Conservation (phyloP, 2,888 invertebrate genomes). For the Diabrotica balteata region DNA sequence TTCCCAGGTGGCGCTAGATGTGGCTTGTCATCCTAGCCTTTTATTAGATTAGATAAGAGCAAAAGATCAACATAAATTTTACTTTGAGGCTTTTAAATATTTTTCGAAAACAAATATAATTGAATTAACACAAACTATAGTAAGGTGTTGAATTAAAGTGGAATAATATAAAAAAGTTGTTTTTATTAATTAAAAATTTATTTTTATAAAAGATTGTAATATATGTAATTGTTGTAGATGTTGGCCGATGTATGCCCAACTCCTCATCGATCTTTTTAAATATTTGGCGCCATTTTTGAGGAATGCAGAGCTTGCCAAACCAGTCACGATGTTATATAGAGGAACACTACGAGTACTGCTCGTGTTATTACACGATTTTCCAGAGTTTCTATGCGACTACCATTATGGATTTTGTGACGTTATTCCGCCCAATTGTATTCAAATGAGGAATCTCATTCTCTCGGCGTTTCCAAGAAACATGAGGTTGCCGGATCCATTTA, state of each 20-base stretch:
- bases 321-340: conserved; percentile 93
- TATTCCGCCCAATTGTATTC: conserved; percentile 98
- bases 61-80: no score
- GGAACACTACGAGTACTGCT: conserved; percentile 83
- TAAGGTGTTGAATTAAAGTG: no score
- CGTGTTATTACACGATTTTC: conserved; percentile 97
- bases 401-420: conserved; percentile 99
- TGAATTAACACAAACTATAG: not conserved
- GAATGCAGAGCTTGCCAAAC: conserved; percentile 94
- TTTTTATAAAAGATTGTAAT: not conserved
- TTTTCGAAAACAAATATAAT: not conserved
- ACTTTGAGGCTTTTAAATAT: no score
- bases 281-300: conserved; percentile 94
- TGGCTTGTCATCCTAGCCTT: no score
- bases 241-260: conserved; percentile 97
- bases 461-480: conserved; percentile 98
- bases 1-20: no score
- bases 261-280: conserved; percentile 94
- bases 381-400: conserved; percentile 98
- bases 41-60: no score
- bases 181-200: not conserved
- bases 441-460: conserved; percentile 96
- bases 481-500: conserved; percentile 98
- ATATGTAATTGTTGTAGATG: conserved; percentile 58
- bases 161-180: not conserved